Percentiles rank a stretch among this genome's conserved stretches.
Evolutionary conservation across 2,113 vertebrate species (phyloP).

Genomic region (Tenrec ecaudatus): DNA sequence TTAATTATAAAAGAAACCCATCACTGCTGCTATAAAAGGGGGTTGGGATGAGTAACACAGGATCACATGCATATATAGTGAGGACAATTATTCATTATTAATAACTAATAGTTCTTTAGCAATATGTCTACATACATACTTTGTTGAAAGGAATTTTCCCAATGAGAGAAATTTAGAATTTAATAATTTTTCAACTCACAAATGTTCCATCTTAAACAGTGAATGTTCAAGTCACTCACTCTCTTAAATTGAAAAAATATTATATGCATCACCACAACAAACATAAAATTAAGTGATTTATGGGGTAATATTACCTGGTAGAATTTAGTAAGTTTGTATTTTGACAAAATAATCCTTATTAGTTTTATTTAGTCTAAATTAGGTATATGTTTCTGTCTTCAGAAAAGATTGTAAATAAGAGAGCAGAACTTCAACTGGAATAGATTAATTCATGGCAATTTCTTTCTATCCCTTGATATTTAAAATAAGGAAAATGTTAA

Average conservation of each 20-base stretch:
- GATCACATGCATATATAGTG: not conserved
- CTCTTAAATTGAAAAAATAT: constrained; percentile 15
- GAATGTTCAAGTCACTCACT: constrained; percentile 2
- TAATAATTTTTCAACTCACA: constrained; percentile 11
- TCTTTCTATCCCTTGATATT: constrained; percentile 29
- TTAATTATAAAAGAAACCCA: constrained; percentile 15
- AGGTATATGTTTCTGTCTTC: not conserved
- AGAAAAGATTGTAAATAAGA: constrained; percentile 37
- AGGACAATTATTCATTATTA: not conserved
- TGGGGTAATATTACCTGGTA: not conserved
- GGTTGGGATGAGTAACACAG: not conserved
- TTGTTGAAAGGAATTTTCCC: constrained; percentile 1
- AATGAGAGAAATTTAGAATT: not conserved
- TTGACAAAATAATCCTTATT: constrained; percentile 38
- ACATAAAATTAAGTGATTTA: not conserved
- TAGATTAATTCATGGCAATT: not conserved
- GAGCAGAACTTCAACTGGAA: not conserved
- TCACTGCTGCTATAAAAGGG: not conserved
- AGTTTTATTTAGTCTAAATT: constrained; percentile 31
- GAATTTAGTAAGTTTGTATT: constrained; percentile 51
- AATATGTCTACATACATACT: not conserved
- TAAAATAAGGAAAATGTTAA: constrained; percentile 56
- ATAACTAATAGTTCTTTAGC: constrained; percentile 21
- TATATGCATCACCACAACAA: not conserved
- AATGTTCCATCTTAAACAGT: not conserved